Evolutionary conservation across 2,888 invertebrate genomes (phyloP).

Genomic region (Therioaphis trifolii): DNA sequence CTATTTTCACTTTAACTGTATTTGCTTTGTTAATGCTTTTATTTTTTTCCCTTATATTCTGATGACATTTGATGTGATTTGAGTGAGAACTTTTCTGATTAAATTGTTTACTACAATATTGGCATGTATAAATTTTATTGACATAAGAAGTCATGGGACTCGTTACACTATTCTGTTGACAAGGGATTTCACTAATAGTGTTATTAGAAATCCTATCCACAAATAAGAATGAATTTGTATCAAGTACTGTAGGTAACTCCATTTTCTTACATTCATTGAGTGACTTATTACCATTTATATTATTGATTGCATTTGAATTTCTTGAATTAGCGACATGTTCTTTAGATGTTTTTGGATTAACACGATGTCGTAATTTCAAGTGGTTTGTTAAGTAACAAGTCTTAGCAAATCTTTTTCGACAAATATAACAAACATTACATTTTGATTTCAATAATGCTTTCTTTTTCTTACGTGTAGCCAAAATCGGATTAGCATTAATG

Average conservation of each 20-base stretch:
- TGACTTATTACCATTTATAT: background rate
- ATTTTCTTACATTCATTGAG: background rate
- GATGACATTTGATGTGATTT: too few relatives aligned
- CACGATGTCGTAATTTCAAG: background rate
- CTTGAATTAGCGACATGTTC: background rate
- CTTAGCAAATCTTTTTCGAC: background rate
- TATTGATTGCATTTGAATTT: background rate
- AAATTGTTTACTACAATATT: too few relatives aligned
- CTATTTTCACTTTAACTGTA: too few relatives aligned
- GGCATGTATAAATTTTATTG: too few relatives aligned
- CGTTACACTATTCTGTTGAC: conserved; percentile 2
- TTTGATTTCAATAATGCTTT: background rate
- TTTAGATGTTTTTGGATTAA: background rate
- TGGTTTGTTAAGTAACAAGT: conserved; percentile 1
- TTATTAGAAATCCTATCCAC: background rate
- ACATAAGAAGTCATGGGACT: too few relatives aligned
- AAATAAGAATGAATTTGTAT: background rate
- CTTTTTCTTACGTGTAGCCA: background rate
- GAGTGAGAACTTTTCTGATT: too few relatives aligned
- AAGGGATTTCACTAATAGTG: background rate
- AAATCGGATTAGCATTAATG: background rate
- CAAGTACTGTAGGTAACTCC: background rate
- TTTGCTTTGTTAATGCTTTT: too few relatives aligned
- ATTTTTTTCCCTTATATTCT: too few relatives aligned
- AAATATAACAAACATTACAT: background rate